Evolutionary conservation across 2,113 vertebrate species (phyloP), one percentile per base, ranked within the genome.

Genomic region (Synchiropus splendidus): DNA sequence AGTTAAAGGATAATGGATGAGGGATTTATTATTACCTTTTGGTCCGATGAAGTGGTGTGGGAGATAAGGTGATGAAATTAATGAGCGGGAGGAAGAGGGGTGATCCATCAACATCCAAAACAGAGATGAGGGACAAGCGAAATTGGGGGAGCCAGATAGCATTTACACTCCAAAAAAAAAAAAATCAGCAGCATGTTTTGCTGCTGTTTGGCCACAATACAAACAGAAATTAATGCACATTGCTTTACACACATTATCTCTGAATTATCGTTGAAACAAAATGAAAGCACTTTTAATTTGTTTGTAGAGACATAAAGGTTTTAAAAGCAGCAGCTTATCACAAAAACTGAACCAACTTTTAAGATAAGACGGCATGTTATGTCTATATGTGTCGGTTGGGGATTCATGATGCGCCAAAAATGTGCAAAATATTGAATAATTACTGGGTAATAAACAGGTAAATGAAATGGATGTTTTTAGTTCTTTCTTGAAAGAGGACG

Each of bases 51-150:
- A 94, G 91, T 92, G 90, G 90, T 89, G 91, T 91, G 86, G 89
- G 92, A 89, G 95, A 98, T 98, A 98, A 97, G 91, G 91, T 94
- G 92, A 96, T 87, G 91, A 92, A 90, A 98, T 94, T 98, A 97
- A 98, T 96, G 94, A 94, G 89, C 88, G 84, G 85, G 88, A 89
- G 89, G 86, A 89, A 90, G 85, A 88, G 87, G 64, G 86, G 84
- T 89, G 89, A 98, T 98, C 90, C 86, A 90, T 98, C 94, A 95
- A 85, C 79, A 83, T 88, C 88, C n/a, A 86, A 65, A 71, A 77
- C 16, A 27, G 67, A 72, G 68, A 56, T 44, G 16, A 59, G 64
- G 70, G 72, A 86, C 81, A 80, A 82, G 84, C 63, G 1, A 78
- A 64, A 63, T 69, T 70, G 72, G 70, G 61, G 62, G 73, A 85